Percentiles rank a stretch among this genome's conserved stretches.
Evolutionary conservation across 2,888 invertebrate genomes (phyloP).

Genomic region (Acleris laterana): DNA sequence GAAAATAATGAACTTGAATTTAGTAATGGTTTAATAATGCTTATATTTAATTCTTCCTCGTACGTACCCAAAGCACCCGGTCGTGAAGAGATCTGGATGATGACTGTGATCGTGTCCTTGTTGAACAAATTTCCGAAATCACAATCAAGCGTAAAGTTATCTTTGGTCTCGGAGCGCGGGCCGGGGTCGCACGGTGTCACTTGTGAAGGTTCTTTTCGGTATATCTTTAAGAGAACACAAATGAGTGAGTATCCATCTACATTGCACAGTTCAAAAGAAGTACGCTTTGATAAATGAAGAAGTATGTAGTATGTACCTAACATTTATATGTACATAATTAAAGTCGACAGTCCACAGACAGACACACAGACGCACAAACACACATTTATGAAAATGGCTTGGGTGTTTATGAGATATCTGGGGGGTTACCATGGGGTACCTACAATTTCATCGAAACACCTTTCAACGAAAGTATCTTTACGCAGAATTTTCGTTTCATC

Average conservation of each 20-base stretch:
- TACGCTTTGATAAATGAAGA: not conserved
- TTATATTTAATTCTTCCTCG: not conserved
- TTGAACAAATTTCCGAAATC: slow-evolving; percentile 26
- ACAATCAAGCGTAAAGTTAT: not conserved
- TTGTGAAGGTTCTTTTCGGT: not conserved
- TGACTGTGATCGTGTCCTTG: slow-evolving; percentile 31
- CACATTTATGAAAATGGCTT: too few relatives aligned
- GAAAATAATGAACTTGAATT: too few relatives aligned
- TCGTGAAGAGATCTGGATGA: slow-evolving; percentile 36
- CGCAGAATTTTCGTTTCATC: too few relatives aligned
- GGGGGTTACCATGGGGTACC: too few relatives aligned
- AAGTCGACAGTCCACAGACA: too few relatives aligned
- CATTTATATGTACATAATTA: too few relatives aligned
- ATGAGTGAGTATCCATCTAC: not conserved
- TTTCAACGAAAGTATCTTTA: too few relatives aligned
- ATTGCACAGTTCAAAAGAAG: not conserved
- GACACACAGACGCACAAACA: too few relatives aligned
- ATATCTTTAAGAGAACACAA: slow-evolving; percentile 10
- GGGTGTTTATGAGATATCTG: too few relatives aligned
- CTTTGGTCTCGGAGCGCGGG: not conserved
- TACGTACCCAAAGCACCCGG: slow-evolving; percentile 37
- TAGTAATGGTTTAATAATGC: not conserved
- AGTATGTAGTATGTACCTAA: too few relatives aligned
- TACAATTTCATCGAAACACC: too few relatives aligned
- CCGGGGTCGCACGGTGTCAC: not conserved